These are phyloP conservation scores for Oedothorax gibbosus DNA, from an alignment of 1,140 invertebrate species.

Conservation along the genomic window DNA sequence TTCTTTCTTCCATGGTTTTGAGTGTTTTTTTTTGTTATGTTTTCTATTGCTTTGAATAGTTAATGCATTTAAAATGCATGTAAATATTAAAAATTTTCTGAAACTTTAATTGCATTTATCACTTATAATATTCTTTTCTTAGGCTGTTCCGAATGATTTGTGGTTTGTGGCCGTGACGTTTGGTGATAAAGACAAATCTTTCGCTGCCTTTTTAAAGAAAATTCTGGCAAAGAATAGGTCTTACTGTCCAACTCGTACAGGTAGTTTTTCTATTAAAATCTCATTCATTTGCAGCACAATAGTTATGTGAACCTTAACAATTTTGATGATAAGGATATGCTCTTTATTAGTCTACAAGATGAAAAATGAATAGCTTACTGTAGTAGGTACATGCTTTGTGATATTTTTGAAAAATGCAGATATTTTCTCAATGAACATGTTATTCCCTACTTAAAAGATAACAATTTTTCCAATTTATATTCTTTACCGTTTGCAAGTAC, in stretches of 20 bases:
- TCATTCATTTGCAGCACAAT: not conserved
- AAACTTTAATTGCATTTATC: not conserved
- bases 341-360: not conserved
- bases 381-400: too few species aligned
- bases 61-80: too few species aligned
- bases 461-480: too few species aligned
- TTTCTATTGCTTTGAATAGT: too few species aligned
- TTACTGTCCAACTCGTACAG: slow-evolving; percentile 32
- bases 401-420: too few species aligned
- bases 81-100: not conserved
- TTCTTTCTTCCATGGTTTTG: too few species aligned
- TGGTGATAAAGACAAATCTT: slow-evolving; percentile 66
- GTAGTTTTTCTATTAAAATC: slow-evolving; percentile 5
- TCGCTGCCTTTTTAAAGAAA: slow-evolving; percentile 67
- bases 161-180: slow-evolving; percentile 69
- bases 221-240: slow-evolving; percentile 39
- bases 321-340: not conserved
- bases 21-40: too few species aligned
- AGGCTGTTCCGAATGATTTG: slow-evolving; percentile 68
- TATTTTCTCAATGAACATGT: too few species aligned
- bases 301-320: not conserved
- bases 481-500: too few species aligned
- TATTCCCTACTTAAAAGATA: too few species aligned
- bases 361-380: too few species aligned
- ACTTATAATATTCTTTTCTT: slow-evolving; percentile 54